Percentiles rank a stretch among this genome's conserved stretches.
phyloP scores from a whole-genome alignment of 1,140 invertebrate genomes.

The Pseudomyrmex cubaensis region DNA sequence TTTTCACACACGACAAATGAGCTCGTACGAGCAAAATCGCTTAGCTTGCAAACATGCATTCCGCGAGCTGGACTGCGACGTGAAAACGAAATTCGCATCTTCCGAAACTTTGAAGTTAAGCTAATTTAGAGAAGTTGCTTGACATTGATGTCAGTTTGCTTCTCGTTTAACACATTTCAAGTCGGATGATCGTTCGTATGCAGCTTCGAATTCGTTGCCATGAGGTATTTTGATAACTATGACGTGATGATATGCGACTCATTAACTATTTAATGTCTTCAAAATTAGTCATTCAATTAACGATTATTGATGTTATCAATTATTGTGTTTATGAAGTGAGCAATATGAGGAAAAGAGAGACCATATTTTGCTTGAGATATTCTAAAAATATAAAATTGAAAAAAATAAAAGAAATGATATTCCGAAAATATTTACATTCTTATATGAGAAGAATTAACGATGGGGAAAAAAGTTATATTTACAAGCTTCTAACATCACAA shows the following conservation, averaged over 20 bases:
- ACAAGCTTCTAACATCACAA: neutral
- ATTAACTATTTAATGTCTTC: too few species aligned
- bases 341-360: too few species aligned
- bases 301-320: too few species aligned
- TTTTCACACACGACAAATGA: conserved; percentile 45
- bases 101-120: neutral
- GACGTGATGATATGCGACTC: too few species aligned
- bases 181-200: conserved; percentile 5
- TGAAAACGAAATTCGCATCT: conserved; percentile 5
- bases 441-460: too few species aligned
- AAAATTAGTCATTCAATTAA: too few species aligned
- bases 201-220: conserved; percentile 19
- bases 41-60: neutral
- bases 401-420: too few species aligned
- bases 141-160: conserved; percentile 33
- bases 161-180: neutral
- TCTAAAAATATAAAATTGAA: too few species aligned
- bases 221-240: neutral
- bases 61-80: neutral
- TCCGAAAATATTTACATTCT: too few species aligned
- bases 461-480: too few species aligned
- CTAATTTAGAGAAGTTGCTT: neutral
- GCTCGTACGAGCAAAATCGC: neutral
- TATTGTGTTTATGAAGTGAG: too few species aligned
- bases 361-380: too few species aligned